Evolutionary conservation across 2,113 vertebrate species (phyloP).

Genomic region (Gambusia affinis): DNA sequence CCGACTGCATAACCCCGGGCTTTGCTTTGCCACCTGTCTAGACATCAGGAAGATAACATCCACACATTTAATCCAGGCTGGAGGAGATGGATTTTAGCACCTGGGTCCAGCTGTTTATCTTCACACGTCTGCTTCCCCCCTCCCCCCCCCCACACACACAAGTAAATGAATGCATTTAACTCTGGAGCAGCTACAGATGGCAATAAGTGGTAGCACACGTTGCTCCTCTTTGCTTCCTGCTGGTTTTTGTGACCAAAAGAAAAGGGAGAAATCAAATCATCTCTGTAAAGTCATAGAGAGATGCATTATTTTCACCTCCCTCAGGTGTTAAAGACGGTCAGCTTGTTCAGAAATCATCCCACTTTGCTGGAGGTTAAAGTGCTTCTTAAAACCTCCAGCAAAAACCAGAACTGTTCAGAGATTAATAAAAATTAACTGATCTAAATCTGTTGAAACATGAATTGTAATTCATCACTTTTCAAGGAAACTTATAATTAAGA

Average conservation of each 20-base stretch:
- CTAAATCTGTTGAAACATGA: too few relatives aligned
- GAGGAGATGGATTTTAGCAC: conserved; percentile 53
- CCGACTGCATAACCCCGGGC: conserved; percentile 43
- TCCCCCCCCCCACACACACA: too few relatives aligned
- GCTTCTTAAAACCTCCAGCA: too few relatives aligned
- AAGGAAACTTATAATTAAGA: too few relatives aligned
- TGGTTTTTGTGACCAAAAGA: conserved; percentile 28
- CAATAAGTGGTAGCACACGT: conserved; percentile 34
- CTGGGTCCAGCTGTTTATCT: conserved; percentile 44
- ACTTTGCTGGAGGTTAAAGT: conserved; percentile 45
- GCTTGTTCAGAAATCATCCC: conserved; percentile 51
- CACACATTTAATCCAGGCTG: conserved; percentile 60
- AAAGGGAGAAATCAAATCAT: conserved; percentile 37
- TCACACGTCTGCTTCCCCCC: conserved; percentile 9
- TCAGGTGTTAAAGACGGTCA: conserved; percentile 33
- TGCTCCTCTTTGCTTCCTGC: conserved; percentile 16
- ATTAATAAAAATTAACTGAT: too few relatives aligned
- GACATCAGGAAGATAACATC: conserved; percentile 68
- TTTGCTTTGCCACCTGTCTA: conserved; percentile 70
- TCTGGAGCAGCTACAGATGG: conserved; percentile 20
- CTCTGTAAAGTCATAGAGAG: conserved; percentile 22
- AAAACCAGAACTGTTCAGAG: too few relatives aligned
- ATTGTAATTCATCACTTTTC: too few relatives aligned
- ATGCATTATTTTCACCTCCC: conserved; percentile 67
- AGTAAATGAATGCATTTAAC: conserved; percentile 40